A percentile compares a stretch with the other conserved stretches of the same genome.
phyloP scores from a whole-genome alignment of 2,888 invertebrate genomes.

The Invenusta paracnida region DNA sequence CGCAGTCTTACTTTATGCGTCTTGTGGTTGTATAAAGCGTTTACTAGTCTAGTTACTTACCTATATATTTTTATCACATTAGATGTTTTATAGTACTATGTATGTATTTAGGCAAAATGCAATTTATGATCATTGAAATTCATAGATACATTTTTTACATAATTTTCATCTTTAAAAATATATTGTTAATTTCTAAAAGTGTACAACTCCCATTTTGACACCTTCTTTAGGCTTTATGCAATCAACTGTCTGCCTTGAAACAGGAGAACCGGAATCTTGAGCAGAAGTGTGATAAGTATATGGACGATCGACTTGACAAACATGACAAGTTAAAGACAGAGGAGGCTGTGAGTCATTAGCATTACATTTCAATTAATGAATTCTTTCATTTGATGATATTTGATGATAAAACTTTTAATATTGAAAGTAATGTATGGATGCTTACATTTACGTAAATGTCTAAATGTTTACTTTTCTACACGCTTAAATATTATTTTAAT shows the following conservation, averaged over 20 bases:
- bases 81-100: too few relatives aligned
- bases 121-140: too few relatives aligned
- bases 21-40: too few relatives aligned
- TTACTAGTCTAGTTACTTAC: too few relatives aligned
- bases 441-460: too few relatives aligned
- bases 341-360: not conserved
- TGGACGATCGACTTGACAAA: constrained; percentile 3
- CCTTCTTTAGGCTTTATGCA: not conserved
- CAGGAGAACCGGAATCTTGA: not conserved
- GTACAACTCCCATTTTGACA: not conserved
- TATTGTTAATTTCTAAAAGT: not conserved
- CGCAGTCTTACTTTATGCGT: too few relatives aligned
- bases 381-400: not conserved
- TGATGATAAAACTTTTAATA: not conserved
- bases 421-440: too few relatives aligned
- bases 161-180: not conserved
- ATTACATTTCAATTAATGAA: too few relatives aligned
- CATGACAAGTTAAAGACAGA: not conserved
- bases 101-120: too few relatives aligned
- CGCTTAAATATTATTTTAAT: too few relatives aligned
- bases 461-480: too few relatives aligned
- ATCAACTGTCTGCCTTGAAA: not conserved
- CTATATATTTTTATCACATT: too few relatives aligned
- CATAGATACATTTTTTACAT: not conserved
- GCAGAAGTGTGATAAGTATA: constrained; percentile 5